Conservation (phyloP, 2,797 vertebrate genomes). For the Crenuchus spilurus region DNA sequence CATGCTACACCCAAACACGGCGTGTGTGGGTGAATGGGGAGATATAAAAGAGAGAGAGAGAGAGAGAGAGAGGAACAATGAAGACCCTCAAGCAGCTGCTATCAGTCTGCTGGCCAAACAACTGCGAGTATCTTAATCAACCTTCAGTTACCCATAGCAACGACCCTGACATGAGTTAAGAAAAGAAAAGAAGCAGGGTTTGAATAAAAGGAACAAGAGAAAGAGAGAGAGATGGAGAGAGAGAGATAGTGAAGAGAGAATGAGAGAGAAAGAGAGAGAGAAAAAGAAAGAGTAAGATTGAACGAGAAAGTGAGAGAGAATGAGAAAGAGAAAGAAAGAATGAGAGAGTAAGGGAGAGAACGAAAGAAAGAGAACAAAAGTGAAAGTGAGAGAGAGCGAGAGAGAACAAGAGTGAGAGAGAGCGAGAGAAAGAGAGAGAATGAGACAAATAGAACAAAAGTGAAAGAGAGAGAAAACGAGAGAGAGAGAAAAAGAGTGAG, state of each 20-base stretch:
- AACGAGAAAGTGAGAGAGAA: background rate
- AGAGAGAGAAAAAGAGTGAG: no score
- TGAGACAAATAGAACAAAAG: no score
- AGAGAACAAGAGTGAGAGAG: background rate
- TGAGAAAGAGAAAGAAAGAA: background rate
- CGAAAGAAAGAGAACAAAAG: background rate
- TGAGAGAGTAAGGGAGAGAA: background rate
- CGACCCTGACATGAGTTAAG: conserved; percentile 37
- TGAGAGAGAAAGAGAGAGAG: background rate
- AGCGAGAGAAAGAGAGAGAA: background rate
- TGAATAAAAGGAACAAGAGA: background rate
- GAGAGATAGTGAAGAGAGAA: background rate
- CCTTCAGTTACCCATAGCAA: conserved; percentile 48
- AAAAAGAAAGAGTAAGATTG: background rate
- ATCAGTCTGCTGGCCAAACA: conserved; percentile 62
- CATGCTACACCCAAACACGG: conserved; percentile 49
- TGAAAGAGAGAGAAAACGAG: background rate
- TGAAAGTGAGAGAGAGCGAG: background rate
- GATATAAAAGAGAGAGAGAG: no score
- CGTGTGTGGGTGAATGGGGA: background rate
- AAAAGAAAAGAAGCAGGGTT: background rate
- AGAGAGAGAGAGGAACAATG: conserved; percentile 63
- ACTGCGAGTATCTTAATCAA: conserved; percentile 64
- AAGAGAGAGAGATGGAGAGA: background rate
- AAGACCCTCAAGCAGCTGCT: conserved; percentile 57